Evolutionary conservation across 2,797 vertebrate species (phyloP).

Genomic region (Chaunax sp.): DNA sequence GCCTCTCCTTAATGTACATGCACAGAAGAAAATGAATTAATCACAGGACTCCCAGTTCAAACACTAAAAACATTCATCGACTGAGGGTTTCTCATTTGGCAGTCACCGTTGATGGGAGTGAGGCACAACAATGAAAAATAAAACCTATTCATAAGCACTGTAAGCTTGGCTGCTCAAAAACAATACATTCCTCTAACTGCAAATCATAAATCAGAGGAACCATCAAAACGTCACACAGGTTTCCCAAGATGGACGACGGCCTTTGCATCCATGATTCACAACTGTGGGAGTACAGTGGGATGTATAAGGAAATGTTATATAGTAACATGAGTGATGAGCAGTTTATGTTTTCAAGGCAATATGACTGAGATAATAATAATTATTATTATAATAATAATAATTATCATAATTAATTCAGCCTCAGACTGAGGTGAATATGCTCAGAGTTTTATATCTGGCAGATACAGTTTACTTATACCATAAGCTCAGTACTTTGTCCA

Average conservation of each 20-base stretch:
- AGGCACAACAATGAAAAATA: constrained; percentile 50
- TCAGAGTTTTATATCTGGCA: constrained; percentile 3
- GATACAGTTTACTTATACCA: neutral
- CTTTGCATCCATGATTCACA: constrained; percentile 52
- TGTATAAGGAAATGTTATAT: constrained; percentile 44
- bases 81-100: constrained; percentile 46
- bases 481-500: too few species aligned
- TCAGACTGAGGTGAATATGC: constrained; percentile 2
- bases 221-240: constrained; percentile 42
- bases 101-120: constrained; percentile 41
- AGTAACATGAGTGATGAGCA: constrained; percentile 31
- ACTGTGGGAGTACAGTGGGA: constrained; percentile 49
- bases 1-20: neutral
- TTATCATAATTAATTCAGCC: neutral
- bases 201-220: constrained; percentile 65
- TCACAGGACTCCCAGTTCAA: constrained; percentile 25
- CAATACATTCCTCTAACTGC: constrained; percentile 77
- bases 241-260: constrained; percentile 34
- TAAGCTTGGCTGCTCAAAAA: constrained; percentile 80
- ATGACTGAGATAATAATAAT: too few species aligned
- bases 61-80: constrained; percentile 34
- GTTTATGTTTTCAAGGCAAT: constrained; percentile 11
- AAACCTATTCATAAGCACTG: constrained; percentile 50
- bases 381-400: too few species aligned
- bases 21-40: constrained; percentile 8